Conservation (phyloP, 1,140 invertebrate genomes). For the Ditylenchus dipsaci region DNA sequence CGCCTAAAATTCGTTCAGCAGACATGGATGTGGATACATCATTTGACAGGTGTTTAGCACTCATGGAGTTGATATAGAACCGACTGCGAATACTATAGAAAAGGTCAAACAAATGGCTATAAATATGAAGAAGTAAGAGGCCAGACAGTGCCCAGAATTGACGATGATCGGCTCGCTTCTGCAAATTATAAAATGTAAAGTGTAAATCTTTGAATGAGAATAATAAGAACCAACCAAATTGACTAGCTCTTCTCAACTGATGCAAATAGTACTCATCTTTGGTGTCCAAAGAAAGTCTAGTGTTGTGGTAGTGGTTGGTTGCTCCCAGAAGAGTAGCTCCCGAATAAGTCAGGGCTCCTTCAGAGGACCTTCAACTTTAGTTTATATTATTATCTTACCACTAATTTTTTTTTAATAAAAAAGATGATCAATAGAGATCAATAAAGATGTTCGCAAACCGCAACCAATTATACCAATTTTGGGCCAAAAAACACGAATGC, state of each 20-base stretch:
- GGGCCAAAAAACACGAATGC: no score
- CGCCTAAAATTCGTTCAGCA: neutral
- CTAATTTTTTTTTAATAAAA: no score
- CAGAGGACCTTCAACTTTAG: neutral
- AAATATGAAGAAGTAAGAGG: constrained; percentile 30
- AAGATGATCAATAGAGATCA: no score
- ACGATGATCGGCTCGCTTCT: neutral
- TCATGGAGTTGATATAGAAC: constrained; percentile 29
- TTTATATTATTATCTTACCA: no score
- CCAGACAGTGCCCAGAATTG: constrained; percentile 12
- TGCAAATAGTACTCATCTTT: constrained; percentile 8
- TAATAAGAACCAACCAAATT: constrained; percentile 1
- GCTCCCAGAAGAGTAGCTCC: neutral
- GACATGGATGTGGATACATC: neutral
- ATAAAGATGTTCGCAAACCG: no score
- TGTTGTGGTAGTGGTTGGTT: neutral
- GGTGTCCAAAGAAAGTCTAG: constrained; percentile 1
- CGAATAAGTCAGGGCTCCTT: neutral
- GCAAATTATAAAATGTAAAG: neutral
- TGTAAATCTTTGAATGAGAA: no score
- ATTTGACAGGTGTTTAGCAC: neutral
- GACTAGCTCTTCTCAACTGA: neutral
- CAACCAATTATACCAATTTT: no score
- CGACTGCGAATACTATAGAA: constrained; percentile 31
- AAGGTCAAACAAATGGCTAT: constrained; percentile 29